These are phyloP conservation scores for Diceros bicornis DNA, from an alignment of 2,797 vertebrate genomes.

Conservation along the genomic window DNA sequence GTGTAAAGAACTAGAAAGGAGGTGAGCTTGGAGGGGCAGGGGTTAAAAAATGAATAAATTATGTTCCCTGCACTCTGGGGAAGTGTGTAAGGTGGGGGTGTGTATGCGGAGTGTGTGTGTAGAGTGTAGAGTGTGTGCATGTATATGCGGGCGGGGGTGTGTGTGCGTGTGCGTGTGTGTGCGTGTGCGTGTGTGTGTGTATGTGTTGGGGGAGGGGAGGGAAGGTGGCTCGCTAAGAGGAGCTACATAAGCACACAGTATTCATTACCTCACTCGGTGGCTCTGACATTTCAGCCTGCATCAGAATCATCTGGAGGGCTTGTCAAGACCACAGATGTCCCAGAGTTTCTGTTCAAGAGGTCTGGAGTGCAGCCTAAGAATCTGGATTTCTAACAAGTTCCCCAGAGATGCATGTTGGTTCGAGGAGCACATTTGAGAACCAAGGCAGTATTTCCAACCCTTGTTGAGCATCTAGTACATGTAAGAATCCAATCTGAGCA, in stretches of 20 bases:
- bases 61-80: not conserved
- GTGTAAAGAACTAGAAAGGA: not conserved
- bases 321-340: not conserved
- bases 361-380: not conserved
- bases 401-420: not conserved
- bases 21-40: not conserved
- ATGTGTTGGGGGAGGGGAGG: not conserved
- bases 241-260: not conserved
- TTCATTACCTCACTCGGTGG: not conserved
- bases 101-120: fast-evolving
- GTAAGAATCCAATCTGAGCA: not conserved
- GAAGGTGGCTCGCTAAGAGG: not conserved
- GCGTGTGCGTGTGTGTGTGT: not conserved
- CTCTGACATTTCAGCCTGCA: not conserved
- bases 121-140: not conserved
- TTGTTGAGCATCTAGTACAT: not conserved
- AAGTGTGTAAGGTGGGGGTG: not conserved
- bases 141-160: not conserved
- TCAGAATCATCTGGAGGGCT: not conserved
- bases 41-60: not conserved
- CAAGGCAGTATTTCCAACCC: not conserved
- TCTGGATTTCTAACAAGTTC: not conserved
- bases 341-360: not conserved
- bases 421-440: not conserved
- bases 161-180: too few relatives aligned